Conservation (phyloP, 2,888 invertebrate species). For the Tricholauxania praeusta region DNA sequence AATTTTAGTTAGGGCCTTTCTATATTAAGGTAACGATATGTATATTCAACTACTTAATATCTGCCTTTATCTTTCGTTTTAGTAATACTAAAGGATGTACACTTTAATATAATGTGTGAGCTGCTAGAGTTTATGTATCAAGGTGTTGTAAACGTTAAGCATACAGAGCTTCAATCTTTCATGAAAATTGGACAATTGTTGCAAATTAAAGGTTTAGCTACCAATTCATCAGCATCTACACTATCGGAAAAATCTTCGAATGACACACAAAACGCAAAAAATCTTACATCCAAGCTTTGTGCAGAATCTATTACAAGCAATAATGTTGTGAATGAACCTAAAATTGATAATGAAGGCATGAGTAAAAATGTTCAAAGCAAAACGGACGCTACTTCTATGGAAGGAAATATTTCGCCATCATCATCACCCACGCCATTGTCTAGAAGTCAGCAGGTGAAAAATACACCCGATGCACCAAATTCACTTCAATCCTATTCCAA, state of each 20-base stretch:
- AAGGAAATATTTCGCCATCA: constrained; percentile 23
- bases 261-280: constrained; percentile 20
- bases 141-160: constrained; percentile 71
- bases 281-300: constrained; percentile 5
- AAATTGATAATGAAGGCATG: constrained; percentile 31
- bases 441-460: constrained; percentile 12
- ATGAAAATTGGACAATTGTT: constrained; percentile 69
- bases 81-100: constrained; percentile 73
- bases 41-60: background rate
- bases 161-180: constrained; percentile 68
- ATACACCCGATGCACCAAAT: constrained; percentile 7
- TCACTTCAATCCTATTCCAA: constrained; percentile 29
- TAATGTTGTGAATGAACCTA: constrained; percentile 7
- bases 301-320: constrained; percentile 19
- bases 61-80: constrained; percentile 36
- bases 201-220: constrained; percentile 69
- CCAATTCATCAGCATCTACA: constrained; percentile 58
- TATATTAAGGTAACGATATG: background rate
- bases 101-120: constrained; percentile 71
- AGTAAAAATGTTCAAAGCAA: constrained; percentile 36
- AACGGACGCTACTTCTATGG: constrained; percentile 37
- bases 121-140: constrained; percentile 74
- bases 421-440: constrained; percentile 12
- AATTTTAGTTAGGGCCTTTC: too few relatives aligned
- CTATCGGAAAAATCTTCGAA: constrained; percentile 60